phyloP scores from a whole-genome alignment of 1,140 invertebrate species.

The Andricus grossulariae region DNA sequence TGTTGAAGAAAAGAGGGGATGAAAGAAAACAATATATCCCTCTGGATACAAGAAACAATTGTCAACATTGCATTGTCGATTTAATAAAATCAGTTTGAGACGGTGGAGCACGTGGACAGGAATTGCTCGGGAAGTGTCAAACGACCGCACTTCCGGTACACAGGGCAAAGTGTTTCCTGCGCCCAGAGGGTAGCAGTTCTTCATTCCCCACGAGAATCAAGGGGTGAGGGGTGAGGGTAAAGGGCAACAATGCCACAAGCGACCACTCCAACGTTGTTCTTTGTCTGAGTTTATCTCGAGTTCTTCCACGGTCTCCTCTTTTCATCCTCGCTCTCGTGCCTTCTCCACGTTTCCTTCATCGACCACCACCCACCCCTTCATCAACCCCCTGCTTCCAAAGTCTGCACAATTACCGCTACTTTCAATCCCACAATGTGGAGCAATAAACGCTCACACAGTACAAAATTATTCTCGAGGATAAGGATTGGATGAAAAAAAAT shows the following conservation, averaged over 20 bases:
- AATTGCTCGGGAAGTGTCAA: slow-evolving; percentile 53
- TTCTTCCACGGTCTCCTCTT: slow-evolving; percentile 28
- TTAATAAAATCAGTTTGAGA: slow-evolving; percentile 4
- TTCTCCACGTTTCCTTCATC: slow-evolving; percentile 24
- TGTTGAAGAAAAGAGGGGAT: no score
- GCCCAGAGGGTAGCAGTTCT: slow-evolving; percentile 40
- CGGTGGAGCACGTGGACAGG: slow-evolving; percentile 21
- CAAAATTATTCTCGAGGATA: neutral
- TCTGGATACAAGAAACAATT: neutral
- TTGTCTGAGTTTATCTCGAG: slow-evolving; percentile 28
- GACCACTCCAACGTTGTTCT: slow-evolving; percentile 21
- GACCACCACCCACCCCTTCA: neutral
- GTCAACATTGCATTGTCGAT: neutral
- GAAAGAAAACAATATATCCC: no score
- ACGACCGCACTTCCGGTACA: slow-evolving; percentile 57
- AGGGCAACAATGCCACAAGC: slow-evolving; percentile 31
- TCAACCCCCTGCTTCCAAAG: neutral
- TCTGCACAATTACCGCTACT: slow-evolving; percentile 25
- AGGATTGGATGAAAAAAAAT: no score
- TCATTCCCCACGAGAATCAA: neutral
- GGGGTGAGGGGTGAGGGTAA: slow-evolving; percentile 12
- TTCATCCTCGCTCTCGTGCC: slow-evolving; percentile 18
- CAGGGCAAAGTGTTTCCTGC: slow-evolving; percentile 55
- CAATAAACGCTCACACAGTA: slow-evolving; percentile 9
- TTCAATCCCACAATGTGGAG: slow-evolving; percentile 5